Evolutionary conservation across 2,113 vertebrate genomes (phyloP).

Genomic region (Cathartes aura): DNA sequence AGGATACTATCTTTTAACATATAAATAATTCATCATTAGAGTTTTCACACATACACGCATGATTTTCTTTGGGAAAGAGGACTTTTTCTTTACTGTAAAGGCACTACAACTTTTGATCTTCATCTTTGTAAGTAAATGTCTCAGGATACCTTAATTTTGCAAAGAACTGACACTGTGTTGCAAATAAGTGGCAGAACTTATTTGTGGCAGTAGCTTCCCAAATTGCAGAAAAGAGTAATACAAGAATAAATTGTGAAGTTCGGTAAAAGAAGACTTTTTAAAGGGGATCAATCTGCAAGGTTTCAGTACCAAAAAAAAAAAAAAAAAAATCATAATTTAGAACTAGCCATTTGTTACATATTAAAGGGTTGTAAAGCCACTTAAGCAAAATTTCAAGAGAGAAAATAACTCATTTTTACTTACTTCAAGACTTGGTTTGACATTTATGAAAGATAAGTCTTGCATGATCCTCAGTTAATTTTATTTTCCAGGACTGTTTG

Average conservation of each 20-base stretch:
- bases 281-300: background rate
- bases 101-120: background rate
- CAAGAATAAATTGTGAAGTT: background rate
- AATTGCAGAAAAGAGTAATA: background rate
- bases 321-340: background rate
- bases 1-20: background rate
- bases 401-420: background rate
- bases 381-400: background rate
- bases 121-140: background rate
- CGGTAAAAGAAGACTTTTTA: background rate
- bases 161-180: background rate
- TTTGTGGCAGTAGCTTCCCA: background rate
- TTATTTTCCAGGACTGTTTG: background rate
- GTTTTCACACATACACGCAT: background rate
- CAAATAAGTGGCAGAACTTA: background rate
- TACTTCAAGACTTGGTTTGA: background rate
- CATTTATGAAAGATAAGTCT: background rate
- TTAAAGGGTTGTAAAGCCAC: background rate
- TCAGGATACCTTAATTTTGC: background rate
- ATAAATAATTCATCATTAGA: background rate
- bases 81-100: background rate
- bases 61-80: background rate
- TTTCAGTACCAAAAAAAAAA: background rate
- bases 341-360: background rate
- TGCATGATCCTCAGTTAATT: background rate